Percentiles rank a stretch among this genome's conserved stretches.
Conservation (phyloP, 2,113 vertebrate species). For the Seriola rivoliana region DNA sequence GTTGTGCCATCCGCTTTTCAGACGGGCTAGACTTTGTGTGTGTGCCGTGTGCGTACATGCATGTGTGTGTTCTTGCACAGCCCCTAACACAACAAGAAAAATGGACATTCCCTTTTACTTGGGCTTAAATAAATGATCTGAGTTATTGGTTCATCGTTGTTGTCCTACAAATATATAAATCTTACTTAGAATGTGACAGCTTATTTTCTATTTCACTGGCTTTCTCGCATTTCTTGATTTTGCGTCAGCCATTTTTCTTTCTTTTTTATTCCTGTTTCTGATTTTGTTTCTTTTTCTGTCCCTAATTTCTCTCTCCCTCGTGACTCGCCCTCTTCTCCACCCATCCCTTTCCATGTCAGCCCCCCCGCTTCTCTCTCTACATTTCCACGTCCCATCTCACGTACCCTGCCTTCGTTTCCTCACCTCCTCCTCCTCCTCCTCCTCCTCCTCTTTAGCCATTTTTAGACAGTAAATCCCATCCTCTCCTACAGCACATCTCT, state of each 20-base stretch:
- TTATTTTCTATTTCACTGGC: slow-evolving; percentile 52
- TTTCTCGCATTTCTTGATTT: slow-evolving; percentile 9
- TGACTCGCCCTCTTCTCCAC: slow-evolving; percentile 24
- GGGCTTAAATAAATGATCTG: slow-evolving; percentile 56
- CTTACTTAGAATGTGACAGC: slow-evolving; percentile 69
- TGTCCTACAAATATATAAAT: slow-evolving; percentile 64
- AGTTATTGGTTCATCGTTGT: slow-evolving; percentile 54
- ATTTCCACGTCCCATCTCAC: slow-evolving; percentile 63
- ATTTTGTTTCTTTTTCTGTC: not conserved
- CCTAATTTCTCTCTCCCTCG: slow-evolving; percentile 9
- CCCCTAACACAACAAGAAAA: slow-evolving; percentile 46
- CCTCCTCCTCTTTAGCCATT: slow-evolving; percentile 67
- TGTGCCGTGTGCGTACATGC: slow-evolving; percentile 13
- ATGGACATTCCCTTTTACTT: slow-evolving; percentile 42
- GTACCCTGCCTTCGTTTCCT: slow-evolving; percentile 42
- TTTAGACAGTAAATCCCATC: slow-evolving; percentile 78
- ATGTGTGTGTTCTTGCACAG: slow-evolving; percentile 3
- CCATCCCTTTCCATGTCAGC: slow-evolving; percentile 39
- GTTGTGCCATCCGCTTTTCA: slow-evolving; percentile 71
- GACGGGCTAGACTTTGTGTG: slow-evolving; percentile 38
- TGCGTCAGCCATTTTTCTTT: slow-evolving; percentile 11
- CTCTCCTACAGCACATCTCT: slow-evolving; percentile 48
- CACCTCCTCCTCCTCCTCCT: slow-evolving; percentile 29
- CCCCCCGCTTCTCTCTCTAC: slow-evolving; percentile 4
- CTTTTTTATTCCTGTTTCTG: slow-evolving; percentile 3